phyloP scores from a whole-genome alignment of 2,888 invertebrate species.

The Podotricha telesiphe region DNA sequence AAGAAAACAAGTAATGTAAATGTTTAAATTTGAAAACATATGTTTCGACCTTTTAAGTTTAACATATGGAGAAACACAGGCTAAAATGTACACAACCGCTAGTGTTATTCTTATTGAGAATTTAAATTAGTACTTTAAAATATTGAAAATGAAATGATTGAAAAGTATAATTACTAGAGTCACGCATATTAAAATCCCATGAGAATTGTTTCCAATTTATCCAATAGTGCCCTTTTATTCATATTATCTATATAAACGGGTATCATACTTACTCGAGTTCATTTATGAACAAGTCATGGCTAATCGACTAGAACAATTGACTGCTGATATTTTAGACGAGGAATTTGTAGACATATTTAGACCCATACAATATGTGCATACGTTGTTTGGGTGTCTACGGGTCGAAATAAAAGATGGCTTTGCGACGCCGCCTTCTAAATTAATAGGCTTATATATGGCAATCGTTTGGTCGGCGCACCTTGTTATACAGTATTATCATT shows the following conservation, averaged over 20 bases:
- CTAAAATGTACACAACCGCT: too few species aligned
- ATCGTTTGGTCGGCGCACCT: conserved; percentile 52
- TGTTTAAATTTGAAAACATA: too few species aligned
- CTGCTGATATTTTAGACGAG: conserved; percentile 60
- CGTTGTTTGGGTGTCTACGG: conserved; percentile 56
- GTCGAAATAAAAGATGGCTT: conserved; percentile 60
- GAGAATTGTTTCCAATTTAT: neutral
- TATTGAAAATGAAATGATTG: neutral
- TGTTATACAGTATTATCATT: conserved; percentile 46
- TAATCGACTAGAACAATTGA: conserved; percentile 51
- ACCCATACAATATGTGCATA: conserved; percentile 54
- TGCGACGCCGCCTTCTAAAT: conserved; percentile 53
- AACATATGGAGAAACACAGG: too few species aligned
- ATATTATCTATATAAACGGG: neutral
- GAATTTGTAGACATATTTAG: conserved; percentile 60
- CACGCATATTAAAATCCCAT: neutral
- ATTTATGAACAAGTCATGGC: conserved; percentile 27
- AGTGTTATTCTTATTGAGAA: too few species aligned
- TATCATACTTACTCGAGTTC: neutral
- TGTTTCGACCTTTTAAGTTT: too few species aligned
- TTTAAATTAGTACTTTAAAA: neutral
- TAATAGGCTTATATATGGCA: conserved; percentile 54
- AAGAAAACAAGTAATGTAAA: too few species aligned
- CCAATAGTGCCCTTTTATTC: neutral
- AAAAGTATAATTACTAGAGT: neutral